Evolutionary conservation across 2,113 vertebrate species (phyloP), one percentile per base, ranked within the genome.

Genomic region (Pandion haliaetus): DNA sequence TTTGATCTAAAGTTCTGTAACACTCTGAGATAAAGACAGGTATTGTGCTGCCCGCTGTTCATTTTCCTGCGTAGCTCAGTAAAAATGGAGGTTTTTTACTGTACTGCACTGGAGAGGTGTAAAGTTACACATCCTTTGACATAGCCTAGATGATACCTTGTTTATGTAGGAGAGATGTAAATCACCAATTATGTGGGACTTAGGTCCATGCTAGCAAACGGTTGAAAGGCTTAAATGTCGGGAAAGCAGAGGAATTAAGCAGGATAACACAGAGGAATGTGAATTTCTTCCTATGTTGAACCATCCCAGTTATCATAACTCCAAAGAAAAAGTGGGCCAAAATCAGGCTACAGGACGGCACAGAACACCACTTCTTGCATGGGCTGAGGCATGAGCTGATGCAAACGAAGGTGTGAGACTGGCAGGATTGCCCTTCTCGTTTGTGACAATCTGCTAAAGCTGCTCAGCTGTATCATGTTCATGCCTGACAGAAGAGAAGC

Each of bases 341-440:
- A 29, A 7, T 9, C 6, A 69, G 24, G 49, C 38, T 45, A 3
- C 25, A 15, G 78, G 14, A 28, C 29, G 82, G 40, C 59, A 29
- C 14, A n/a, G 78, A n/a, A 45, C 50, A 9, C 17, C 0, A 1
- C 34, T 24, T 6, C 50, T 32, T 7, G 40, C 5, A 0, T 10
- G 8, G n/a, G 19, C 73, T 19, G 31, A 7, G 66, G 25, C 17
- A 2, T 6, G 52, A 50, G 32, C 49, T 21, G 63, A 2, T 40
- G 76, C 52, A 4, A 1, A 45, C 36, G 54, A 6, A 24, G 31
- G 45, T 4, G 38, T 8, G 63, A 74, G 61, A 1, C 49, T 5
- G 49, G 49, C 55, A 17, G 76, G 12, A 3, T 17, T 20, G 57
- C 6, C 57, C 57, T 49, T 26, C 28, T 18, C 4, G 1, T 5